These are phyloP conservation scores for Tromatobia lineatoria DNA, from an alignment of 2,888 invertebrate genomes.

Conservation along the genomic window DNA sequence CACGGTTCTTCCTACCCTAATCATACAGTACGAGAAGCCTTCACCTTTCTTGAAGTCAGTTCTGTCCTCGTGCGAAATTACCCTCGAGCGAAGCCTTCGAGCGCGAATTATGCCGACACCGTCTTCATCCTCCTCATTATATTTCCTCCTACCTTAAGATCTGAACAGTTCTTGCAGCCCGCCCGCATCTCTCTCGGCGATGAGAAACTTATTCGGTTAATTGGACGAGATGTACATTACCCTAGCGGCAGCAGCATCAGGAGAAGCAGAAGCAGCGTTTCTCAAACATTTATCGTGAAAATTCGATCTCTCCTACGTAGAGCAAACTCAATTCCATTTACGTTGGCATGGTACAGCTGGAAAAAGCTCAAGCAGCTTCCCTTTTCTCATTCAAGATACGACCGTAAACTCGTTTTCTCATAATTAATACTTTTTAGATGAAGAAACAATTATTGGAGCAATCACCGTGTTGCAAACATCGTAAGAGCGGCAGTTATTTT, in stretches of 20 bases:
- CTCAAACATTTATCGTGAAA: constrained; percentile 49
- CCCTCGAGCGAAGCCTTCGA: constrained; percentile 72
- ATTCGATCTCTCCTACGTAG: constrained; percentile 45
- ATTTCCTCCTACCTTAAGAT: constrained; percentile 38
- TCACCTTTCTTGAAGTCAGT: constrained; percentile 17
- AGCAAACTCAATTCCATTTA: constrained; percentile 30
- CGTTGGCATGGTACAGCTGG: constrained; percentile 1
- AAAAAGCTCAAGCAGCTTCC: not conserved
- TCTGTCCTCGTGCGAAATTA: constrained; percentile 71
- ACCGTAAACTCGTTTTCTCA: constrained; percentile 27
- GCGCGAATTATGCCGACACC: constrained; percentile 76
- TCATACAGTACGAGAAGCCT: constrained; percentile 14
- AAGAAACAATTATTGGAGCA: constrained; percentile 57
- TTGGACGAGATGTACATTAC: constrained; percentile 68
- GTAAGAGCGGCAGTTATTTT: constrained; percentile 30
- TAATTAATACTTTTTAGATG: constrained; percentile 29
- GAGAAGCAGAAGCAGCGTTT: not conserved
- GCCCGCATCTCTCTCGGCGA: constrained; percentile 52
- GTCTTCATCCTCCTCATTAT: constrained; percentile 78
- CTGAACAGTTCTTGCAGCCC: constrained; percentile 7
- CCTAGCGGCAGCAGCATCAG: constrained; percentile 16
- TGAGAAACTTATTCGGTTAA: constrained; percentile 74
- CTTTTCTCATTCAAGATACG: not conserved
- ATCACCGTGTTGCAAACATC: constrained; percentile 38
- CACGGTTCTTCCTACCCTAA: constrained; percentile 23